Percentiles rank a stretch among this genome's conserved stretches.
phyloP scores from a whole-genome alignment of 2,888 invertebrate species.

The Trichopoda pennipes region DNA sequence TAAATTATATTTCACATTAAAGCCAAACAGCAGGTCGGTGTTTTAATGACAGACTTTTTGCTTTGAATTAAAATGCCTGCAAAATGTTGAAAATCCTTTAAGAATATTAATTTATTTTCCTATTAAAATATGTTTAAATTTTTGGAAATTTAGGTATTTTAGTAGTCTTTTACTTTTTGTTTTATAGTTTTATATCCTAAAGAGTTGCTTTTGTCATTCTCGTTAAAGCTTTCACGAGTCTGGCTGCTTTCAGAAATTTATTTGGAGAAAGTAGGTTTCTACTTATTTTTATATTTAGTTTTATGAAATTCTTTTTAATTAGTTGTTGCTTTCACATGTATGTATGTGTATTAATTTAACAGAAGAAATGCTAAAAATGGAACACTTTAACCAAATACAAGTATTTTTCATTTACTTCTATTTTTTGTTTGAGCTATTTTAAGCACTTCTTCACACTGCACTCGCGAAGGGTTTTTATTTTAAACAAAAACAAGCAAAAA shows the following conservation, averaged over 20 bases:
- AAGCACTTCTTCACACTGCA: slow-evolving; percentile 44
- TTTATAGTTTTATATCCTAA: background rate
- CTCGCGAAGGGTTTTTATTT: slow-evolving; percentile 44
- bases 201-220: background rate
- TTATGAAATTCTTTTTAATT: background rate
- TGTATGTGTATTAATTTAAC: slow-evolving; percentile 7
- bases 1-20: background rate
- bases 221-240: background rate
- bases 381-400: slow-evolving; percentile 59
- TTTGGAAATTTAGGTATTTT: background rate
- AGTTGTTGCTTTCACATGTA: slow-evolving; percentile 5
- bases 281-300: slow-evolving; percentile 4
- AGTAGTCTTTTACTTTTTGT: background rate
- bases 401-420: slow-evolving; percentile 25
- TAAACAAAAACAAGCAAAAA: slow-evolving; percentile 1
- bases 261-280: slow-evolving; percentile 1
- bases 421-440: slow-evolving; percentile 31
- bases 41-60: slow-evolving; percentile 32
- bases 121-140: background rate
- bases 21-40: slow-evolving; percentile 46
- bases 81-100: background rate
- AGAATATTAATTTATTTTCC: background rate
- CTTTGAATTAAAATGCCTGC: background rate
- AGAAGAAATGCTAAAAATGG: slow-evolving; percentile 33
- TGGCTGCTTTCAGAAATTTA: background rate